Evolutionary conservation across 2,113 vertebrate species (phyloP).

Genomic region (Acrocephalus arundinaceus): DNA sequence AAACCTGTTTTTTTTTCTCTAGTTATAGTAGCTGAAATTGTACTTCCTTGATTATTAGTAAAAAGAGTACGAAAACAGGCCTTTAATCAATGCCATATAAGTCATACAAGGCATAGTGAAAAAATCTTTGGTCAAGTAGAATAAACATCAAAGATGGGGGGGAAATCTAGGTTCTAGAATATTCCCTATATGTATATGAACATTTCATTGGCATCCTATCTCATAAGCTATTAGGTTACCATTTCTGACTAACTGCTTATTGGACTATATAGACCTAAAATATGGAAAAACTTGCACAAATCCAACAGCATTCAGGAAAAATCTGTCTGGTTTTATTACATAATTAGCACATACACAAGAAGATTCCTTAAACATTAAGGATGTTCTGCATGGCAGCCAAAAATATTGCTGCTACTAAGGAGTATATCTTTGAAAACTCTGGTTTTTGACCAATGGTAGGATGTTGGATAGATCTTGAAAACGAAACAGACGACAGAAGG

Average conservation of each 20-base stretch:
- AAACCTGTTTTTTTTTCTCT: neutral
- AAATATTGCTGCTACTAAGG: neutral
- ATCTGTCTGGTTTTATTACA: neutral
- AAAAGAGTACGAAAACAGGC: neutral
- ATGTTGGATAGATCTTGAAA: neutral
- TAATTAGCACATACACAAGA: neutral
- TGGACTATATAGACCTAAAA: neutral
- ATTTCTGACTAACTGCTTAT: neutral
- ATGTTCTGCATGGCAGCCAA: neutral
- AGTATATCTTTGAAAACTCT: neutral
- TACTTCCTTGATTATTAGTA: neutral
- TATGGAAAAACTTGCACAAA: neutral
- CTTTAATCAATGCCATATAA: neutral
- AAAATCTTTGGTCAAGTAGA: neutral
- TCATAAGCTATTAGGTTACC: neutral
- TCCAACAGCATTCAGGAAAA: neutral
- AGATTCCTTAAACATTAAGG: neutral
- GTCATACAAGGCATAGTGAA: neutral
- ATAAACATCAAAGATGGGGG: neutral
- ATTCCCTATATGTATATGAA: neutral
- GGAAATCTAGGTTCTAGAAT: neutral
- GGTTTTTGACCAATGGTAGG: neutral
- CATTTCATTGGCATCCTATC: neutral
- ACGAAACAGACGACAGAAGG: neutral
- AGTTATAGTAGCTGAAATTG: neutral